A percentile compares a stretch with the other conserved stretches of the same genome.
These are phyloP conservation scores for Diarsia dahlii DNA, from an alignment of 2,888 invertebrate genomes.

Conservation along the genomic window DNA sequence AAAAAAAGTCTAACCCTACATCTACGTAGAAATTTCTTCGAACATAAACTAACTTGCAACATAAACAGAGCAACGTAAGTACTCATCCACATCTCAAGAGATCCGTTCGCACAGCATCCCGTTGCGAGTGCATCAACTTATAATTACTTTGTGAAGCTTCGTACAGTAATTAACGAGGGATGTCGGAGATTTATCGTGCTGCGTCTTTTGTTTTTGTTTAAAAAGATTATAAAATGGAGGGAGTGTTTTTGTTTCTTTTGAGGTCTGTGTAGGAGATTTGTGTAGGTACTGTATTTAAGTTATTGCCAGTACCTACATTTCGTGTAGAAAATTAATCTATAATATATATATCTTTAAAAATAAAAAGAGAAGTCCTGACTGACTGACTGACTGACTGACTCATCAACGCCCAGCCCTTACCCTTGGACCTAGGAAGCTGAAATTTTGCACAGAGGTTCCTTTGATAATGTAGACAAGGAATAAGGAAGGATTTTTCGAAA, in stretches of 20 bases:
- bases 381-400: no score
- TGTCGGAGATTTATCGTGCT: conserved; percentile 13
- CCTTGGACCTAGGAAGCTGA: no score
- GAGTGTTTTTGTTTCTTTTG: background rate
- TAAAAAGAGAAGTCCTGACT: no score
- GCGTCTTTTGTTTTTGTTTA: conserved; percentile 22
- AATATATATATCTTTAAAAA: no score
- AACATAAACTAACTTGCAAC: background rate
- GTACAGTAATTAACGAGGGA: conserved; percentile 8
- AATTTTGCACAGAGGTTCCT: no score
- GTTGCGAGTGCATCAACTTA: conserved; percentile 25
- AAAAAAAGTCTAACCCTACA: no score
- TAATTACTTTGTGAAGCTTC: conserved; percentile 40
- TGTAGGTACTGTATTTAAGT: background rate
- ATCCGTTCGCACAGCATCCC: conserved; percentile 27
- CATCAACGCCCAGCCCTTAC: no score
- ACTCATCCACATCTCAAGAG: conserved; percentile 11
- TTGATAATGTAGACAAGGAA: no score
- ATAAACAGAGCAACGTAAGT: conserved; percentile 2
- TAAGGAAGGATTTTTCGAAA: no score
- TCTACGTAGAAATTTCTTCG: background rate
- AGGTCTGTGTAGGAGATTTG: background rate
- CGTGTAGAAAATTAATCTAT: no score
- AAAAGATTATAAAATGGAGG: conserved; percentile 13
- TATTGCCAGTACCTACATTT: background rate